Conservation (phyloP, 2,113 vertebrate species). For the Cephalopterus ornatus region DNA sequence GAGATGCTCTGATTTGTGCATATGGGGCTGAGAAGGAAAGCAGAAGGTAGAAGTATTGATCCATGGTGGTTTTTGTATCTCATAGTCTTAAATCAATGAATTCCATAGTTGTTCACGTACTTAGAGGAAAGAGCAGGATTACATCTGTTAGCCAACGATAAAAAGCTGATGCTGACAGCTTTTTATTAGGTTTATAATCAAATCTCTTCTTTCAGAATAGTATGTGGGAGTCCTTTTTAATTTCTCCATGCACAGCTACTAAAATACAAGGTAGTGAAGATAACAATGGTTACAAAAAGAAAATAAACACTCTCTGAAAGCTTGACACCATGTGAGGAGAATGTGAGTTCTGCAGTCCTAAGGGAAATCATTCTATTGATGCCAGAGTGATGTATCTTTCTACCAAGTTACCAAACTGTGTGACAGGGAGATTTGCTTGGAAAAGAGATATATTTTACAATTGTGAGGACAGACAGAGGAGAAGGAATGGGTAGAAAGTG, state of each 20-base stretch:
- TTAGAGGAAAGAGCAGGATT: not conserved
- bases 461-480: not conserved
- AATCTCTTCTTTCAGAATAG: not conserved
- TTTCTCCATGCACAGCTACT: not conserved
- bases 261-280: not conserved
- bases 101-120: not conserved
- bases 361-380: not conserved
- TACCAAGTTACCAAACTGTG: not conserved
- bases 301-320: not conserved
- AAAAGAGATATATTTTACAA: not conserved
- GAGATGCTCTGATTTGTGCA: not conserved
- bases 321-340: not conserved
- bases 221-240: not conserved
- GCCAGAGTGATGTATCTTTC: not conserved
- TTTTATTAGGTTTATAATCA: not conserved
- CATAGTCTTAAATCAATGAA: not conserved
- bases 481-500: not conserved
- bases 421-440: not conserved
- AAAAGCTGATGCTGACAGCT: not conserved
- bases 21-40: not conserved
- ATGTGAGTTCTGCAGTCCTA: not conserved
- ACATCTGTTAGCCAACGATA: not conserved
- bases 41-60: fast-evolving
- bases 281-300: not conserved
- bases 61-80: not conserved